Percentiles rank a stretch among this genome's conserved stretches.
These are phyloP conservation scores for Crotalus helleri DNA, from an alignment of 2,113 vertebrate genomes.

Conservation along the genomic window DNA sequence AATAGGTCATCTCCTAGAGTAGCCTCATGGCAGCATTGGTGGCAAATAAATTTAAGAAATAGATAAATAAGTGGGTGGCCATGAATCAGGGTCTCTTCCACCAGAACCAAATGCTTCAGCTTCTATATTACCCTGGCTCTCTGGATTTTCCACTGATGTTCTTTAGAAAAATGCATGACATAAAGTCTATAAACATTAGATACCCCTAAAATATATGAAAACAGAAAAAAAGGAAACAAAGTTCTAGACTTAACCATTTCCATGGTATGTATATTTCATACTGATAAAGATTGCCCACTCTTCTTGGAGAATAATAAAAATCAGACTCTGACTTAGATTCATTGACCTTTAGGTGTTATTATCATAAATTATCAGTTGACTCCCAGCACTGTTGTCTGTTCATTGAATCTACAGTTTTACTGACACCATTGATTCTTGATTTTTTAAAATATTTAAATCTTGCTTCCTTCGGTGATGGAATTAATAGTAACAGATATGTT, in stretches of 20 bases:
- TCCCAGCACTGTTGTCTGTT: background rate
- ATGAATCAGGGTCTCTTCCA: background rate
- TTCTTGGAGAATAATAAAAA: background rate
- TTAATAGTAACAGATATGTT: background rate
- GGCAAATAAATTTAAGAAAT: too few relatives aligned
- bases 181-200: background rate
- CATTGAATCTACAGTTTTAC: background rate
- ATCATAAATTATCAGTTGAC: background rate
- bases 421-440: background rate
- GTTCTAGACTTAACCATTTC: background rate
- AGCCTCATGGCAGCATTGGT: too few relatives aligned
- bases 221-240: background rate
- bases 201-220: background rate
- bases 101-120: background rate
- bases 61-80: background rate
- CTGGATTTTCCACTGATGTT: background rate
- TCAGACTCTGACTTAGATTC: background rate
- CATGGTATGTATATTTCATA: background rate
- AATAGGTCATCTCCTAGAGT: background rate
- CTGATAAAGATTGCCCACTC: background rate
- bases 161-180: background rate
- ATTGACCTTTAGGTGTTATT: background rate
- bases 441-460: background rate
- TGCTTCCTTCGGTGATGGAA: background rate
- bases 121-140: background rate